Base-by-base conservation (phyloP, 92 coral and sea anemone species). In the Porites cylindrica region DNA sequence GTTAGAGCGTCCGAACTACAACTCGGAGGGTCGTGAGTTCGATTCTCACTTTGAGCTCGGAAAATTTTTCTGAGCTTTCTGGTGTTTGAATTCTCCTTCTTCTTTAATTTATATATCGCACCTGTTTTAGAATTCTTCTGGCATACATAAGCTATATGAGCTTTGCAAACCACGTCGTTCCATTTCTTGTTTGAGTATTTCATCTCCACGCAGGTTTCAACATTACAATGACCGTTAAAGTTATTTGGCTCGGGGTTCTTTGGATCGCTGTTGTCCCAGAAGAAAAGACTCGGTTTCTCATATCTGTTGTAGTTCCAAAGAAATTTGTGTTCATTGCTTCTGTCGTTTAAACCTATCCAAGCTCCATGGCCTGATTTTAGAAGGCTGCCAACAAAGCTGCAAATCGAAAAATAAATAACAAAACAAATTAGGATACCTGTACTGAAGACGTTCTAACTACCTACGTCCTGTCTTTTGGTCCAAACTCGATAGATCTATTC, bases 121-220 rank as follows among this genome's bases (percentile, higher is more conserved):
- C 96, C 98, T 79, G 66, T 54, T 32, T 74, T 68, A 7, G 91
- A 74, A 63, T 58, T 17, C 59, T 62, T 77, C 86, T 91, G 92
- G 76, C 99, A 96, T 19, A 95, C 88, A 70, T 86, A 96, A 14
- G 91, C 92, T 75, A 88, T 89, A 70, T 93, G 95, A 1, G 96
- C 98, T 75, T 90, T 95, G 53, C 99, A 96, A 20, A 96, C 96
- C 69, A 94, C 98, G 56, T 96, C 99, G 86, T 96, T 96, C 99
- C 99, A 96, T 82, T 90, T 95, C 70, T 91, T 87, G 82, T 88
- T 91, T 43, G 89, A 62, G 29, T 77, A 83, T 72, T 95, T 94
- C 95, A 96, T 77, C 88, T 96, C 98, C 13, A 96, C 98, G 59
- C 99, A 96, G 59, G 85, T 96, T 83, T 96, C 99, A 16, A 91